Evolutionary conservation across 2,113 vertebrate species (phyloP).

Genomic region (Austrofundulus limnaeus): DNA sequence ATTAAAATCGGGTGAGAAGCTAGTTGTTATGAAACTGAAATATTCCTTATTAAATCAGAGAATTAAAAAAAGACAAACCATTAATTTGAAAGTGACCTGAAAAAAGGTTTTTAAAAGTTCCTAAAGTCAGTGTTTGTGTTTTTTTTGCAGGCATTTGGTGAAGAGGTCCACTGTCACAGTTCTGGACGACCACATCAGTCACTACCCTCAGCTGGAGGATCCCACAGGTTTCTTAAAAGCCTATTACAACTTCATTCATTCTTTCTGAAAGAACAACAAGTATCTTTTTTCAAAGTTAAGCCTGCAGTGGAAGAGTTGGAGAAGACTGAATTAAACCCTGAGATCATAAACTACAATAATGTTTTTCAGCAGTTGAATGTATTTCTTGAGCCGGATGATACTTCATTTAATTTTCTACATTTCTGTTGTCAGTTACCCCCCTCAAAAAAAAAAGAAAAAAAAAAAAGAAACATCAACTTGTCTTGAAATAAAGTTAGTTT

Average conservation of each 20-base stretch:
- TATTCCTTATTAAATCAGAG: too few relatives aligned
- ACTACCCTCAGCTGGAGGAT: constrained; percentile 96
- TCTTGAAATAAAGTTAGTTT: constrained; percentile 87
- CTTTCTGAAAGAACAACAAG: constrained; percentile 82
- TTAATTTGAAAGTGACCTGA: too few relatives aligned
- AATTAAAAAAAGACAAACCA: too few relatives aligned
- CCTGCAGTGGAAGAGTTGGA: too few relatives aligned
- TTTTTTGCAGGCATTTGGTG: constrained; percentile 82
- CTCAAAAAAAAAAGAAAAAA: not conserved
- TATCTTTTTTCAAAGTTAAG: not conserved
- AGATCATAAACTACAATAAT: too few relatives aligned
- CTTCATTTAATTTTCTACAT: constrained; percentile 63
- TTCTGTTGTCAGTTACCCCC: constrained; percentile 36
- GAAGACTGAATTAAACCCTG: too few relatives aligned
- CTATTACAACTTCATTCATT: constrained; percentile 94
- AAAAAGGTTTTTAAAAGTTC: too few relatives aligned
- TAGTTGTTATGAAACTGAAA: too few relatives aligned
- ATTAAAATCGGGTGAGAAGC: too few relatives aligned
- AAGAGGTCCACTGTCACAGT: constrained; percentile 86
- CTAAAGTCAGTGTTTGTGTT: not conserved
- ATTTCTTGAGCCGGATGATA: constrained; percentile 14
- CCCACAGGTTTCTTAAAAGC: constrained; percentile 91
- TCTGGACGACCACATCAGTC: constrained; percentile 93
- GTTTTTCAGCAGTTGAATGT: constrained; percentile 6
- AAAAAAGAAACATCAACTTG: constrained; percentile 28